phyloP scores from a whole-genome alignment of 2,797 vertebrate species.

The Uromys caudimaculatus region DNA sequence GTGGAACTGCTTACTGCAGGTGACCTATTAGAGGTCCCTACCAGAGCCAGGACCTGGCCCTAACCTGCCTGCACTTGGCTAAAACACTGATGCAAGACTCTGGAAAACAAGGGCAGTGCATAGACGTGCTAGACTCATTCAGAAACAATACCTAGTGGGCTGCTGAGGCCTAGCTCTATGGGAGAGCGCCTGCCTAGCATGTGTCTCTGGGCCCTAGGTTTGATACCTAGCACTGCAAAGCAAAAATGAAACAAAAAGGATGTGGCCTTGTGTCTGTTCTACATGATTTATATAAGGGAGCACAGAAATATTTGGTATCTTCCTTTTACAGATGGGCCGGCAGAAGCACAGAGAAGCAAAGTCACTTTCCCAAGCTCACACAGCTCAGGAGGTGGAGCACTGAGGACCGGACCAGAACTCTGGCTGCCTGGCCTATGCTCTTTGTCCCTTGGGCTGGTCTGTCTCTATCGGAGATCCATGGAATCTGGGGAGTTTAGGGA shows the following conservation, averaged over 20 bases:
- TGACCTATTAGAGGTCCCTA: background rate
- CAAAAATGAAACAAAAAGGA: background rate
- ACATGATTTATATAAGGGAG: background rate
- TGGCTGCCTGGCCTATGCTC: background rate
- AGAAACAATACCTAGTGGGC: background rate
- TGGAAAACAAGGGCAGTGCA: background rate
- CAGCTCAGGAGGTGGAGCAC: background rate
- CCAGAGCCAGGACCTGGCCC: background rate
- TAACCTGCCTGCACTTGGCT: background rate
- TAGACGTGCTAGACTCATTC: background rate
- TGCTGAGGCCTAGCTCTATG: background rate
- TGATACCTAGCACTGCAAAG: background rate
- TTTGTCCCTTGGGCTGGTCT: background rate
- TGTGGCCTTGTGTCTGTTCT: background rate
- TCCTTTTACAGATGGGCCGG: constrained; percentile 10
- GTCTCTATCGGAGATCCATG: background rate
- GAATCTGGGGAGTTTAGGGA: background rate
- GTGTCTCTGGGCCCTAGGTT: background rate
- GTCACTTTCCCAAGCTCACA: background rate
- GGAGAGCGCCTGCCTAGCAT: background rate
- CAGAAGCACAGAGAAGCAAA: constrained; percentile 47
- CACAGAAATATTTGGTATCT: background rate
- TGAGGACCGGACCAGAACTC: background rate
- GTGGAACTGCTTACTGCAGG: background rate
- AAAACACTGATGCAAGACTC: background rate